Evolutionary conservation across 2,113 vertebrate genomes (phyloP), one percentile per base, ranked within the genome.

Genomic region (Seriola quinqueradiata): DNA sequence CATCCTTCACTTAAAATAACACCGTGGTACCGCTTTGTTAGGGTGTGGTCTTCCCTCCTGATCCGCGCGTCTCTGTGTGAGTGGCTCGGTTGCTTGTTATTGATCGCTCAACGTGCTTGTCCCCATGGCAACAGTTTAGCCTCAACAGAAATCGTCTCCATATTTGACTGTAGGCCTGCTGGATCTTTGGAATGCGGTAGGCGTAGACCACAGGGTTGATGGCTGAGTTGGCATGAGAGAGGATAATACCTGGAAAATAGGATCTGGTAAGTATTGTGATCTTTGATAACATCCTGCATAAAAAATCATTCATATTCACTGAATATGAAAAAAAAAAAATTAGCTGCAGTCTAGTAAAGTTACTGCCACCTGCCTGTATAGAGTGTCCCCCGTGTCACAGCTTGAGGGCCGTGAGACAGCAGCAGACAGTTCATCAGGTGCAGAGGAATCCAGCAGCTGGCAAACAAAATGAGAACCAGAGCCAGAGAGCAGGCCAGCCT

Each of bases 131-230:
- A 77, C 84, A 79, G 72, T 81, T 66, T 16, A 75, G 21, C 68
- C 71, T 83, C 16, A 63, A 0, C 8, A 90, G 14, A 74, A 89
- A 69, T 19, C 72, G 72, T 42, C 70, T 93, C 92, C 92, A 94
- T 68, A 93, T 92, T 46, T 91, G 86, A 63, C 54, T 3, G 70
- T 91, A 92, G 83, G 89, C 91, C 75, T 81, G 79, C 38, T 78
- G 86, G 77, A 95, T 92, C 67, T 93, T 93, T 63, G 86, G 92
- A 69, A 94, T 92, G 81, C 90, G 89, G 14, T 82, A 93, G 13
- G 92, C 92, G 3, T 94, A 94, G 59, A 94, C 64, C 48, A 94
- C 75, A 3, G 94, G 93, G 87, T 94, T 94, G 67, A 93, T 73
- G 9, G 91, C 92, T 8, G 94, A 95, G 87, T 92, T 94, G 70